Evolutionary conservation across 2,113 vertebrate species (phyloP), one percentile per base, ranked within the genome.

Genomic region (Hydrolagus affinis): DNA sequence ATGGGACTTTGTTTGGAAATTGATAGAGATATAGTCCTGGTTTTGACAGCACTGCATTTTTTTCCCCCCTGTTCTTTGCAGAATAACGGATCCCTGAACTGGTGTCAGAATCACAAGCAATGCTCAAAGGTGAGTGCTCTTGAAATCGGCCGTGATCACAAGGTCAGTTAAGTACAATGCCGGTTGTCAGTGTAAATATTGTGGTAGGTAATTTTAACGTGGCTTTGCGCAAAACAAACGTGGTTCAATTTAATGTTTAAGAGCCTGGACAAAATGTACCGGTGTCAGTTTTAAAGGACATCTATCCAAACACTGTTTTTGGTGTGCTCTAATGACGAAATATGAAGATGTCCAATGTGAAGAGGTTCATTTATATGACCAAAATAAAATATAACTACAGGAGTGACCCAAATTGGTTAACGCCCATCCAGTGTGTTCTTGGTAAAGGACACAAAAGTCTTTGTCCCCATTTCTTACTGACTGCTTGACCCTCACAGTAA

Each of bases 71-170:
- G 87, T 87, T 30, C 87, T 7, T 90, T 91, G 56, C 94, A 98
- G 97, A 97, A 96, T 91, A 98, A 98, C 86, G 96, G 97, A 30
- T 98, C 97, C 70, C 92, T 98, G 94, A 93, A 94, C 86, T 98
- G 97, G 97, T 98, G 97, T 90, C 96, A 97, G 94, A 97, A 95
- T 93, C 96, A 98, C 91, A 98, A 98, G 91, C 97, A 98, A 56
- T 98, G 97, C 93, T 97, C 96, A 86, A 98, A 98, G 97, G 97
- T 98, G 96, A 88, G 78, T 83, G 25, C 15, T 19, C 28, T 9
- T 1, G 19, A 83, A 66, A 14, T 44, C 60, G 30, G 30, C 8
- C 25, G 0, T 12, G n/a, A 80, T 30, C 28, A 73, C 12, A 56
- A 23, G 7, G 9, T 80, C 6, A 8, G 64, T 60, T 68, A 32